phyloP scores from a whole-genome alignment of 2,113 vertebrate genomes.

The Mesitornis unicolor region DNA sequence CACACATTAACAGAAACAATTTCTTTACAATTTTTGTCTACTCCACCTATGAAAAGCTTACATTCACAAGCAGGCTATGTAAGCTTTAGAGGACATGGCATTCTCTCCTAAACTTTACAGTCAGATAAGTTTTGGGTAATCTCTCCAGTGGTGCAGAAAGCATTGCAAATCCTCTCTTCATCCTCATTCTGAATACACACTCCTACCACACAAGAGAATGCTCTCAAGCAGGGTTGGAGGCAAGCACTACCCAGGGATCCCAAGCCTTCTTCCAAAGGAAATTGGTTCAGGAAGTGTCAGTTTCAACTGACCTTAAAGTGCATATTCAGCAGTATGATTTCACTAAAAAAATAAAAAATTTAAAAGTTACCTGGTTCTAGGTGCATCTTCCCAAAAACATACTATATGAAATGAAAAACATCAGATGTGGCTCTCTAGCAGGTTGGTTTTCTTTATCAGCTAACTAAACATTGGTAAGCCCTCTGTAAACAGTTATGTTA shows the following conservation, averaged over 20 bases:
- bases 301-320: background rate
- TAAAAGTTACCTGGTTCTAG: background rate
- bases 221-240: background rate
- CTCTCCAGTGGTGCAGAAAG: background rate
- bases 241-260: background rate
- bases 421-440: background rate
- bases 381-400: background rate
- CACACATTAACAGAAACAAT: background rate
- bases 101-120: background rate
- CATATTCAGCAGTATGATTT: background rate
- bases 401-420: background rate
- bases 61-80: background rate
- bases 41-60: background rate
- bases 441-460: background rate
- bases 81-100: background rate
- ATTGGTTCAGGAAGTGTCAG: background rate
- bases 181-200: background rate
- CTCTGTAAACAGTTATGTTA: background rate
- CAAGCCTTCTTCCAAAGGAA: background rate
- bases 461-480: background rate
- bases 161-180: background rate
- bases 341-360: background rate
- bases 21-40: background rate
- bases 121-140: background rate
- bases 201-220: rapidly evolving